Percentiles rank a stretch among this genome's conserved stretches.
Evolutionary conservation across 2,888 invertebrate genomes (phyloP).

Genomic region (Calameuta pallipes): DNA sequence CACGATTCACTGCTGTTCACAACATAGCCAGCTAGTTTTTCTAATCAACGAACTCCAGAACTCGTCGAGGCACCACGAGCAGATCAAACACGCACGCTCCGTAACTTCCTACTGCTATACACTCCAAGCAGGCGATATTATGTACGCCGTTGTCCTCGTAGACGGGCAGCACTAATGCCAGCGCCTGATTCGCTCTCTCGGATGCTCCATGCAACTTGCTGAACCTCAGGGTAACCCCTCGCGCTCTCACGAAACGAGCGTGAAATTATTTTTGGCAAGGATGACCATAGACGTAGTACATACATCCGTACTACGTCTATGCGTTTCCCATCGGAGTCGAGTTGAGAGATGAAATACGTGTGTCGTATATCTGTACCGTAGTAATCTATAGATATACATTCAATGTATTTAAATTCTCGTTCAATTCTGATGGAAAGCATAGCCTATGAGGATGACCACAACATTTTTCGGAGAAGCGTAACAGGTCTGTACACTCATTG

Average conservation of each 20-base stretch:
- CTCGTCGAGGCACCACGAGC: not conserved
- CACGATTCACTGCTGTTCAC: not conserved
- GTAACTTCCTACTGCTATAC: not conserved
- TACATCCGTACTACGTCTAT: constrained; percentile 1
- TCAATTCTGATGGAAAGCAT: not conserved
- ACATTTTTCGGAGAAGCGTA: constrained; percentile 40
- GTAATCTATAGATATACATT: not conserved
- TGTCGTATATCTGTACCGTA: not conserved
- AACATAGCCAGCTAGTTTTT: not conserved
- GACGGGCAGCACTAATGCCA: not conserved
- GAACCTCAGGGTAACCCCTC: not conserved
- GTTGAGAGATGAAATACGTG: not conserved
- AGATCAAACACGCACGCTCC: not conserved
- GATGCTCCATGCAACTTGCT: not conserved
- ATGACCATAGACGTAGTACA: constrained; percentile 32
- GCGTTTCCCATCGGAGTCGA: not conserved
- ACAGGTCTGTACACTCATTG: constrained; percentile 37
- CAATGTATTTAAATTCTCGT: not conserved
- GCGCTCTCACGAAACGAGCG: constrained; percentile 10
- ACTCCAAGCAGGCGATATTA: not conserved
- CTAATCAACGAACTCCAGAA: not conserved
- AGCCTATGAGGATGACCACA: constrained; percentile 33
- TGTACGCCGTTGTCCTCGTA: not conserved
- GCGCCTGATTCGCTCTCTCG: not conserved
- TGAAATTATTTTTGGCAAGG: constrained; percentile 42